A percentile compares a stretch with the other conserved stretches of the same genome.
phyloP scores from a whole-genome alignment of 2,797 vertebrate species.

The Intellagama lesueurii region DNA sequence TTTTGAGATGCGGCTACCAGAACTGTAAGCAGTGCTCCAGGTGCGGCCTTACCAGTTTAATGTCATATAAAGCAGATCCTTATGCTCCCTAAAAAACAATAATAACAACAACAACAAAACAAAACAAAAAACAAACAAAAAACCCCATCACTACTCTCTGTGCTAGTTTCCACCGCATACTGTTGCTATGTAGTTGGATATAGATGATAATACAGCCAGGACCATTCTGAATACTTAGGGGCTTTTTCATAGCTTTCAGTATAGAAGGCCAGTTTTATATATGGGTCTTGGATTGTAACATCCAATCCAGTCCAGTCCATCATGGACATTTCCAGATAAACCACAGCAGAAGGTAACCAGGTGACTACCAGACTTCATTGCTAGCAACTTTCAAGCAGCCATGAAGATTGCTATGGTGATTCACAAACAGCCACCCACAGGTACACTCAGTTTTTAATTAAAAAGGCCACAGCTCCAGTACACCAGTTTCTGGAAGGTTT shows the following conservation, averaged over 20 bases:
- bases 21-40: too few species aligned
- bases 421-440: not conserved
- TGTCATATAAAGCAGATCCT: not conserved
- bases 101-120: not conserved
- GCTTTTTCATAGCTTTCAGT: not conserved
- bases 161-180: not conserved
- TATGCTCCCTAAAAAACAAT: not conserved
- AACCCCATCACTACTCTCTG: not conserved
- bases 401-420: not conserved
- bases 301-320: not conserved
- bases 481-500: not conserved
- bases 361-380: not conserved
- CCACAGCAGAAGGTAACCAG: not conserved
- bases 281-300: not conserved
- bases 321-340: not conserved
- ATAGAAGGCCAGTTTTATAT: not conserved
- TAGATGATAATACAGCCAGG: not conserved
- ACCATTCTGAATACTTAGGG: not conserved
- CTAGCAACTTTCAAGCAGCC: not conserved
- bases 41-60: too few species aligned
- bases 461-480: not conserved
- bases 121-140: not conserved
- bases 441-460: constrained; percentile 14
- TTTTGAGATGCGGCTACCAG: too few species aligned
- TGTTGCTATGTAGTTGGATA: not conserved